A percentile compares a stretch with the other conserved stretches of the same genome.
Evolutionary conservation across 2,888 invertebrate genomes (phyloP).

Genomic region (Lamproptera curius): DNA sequence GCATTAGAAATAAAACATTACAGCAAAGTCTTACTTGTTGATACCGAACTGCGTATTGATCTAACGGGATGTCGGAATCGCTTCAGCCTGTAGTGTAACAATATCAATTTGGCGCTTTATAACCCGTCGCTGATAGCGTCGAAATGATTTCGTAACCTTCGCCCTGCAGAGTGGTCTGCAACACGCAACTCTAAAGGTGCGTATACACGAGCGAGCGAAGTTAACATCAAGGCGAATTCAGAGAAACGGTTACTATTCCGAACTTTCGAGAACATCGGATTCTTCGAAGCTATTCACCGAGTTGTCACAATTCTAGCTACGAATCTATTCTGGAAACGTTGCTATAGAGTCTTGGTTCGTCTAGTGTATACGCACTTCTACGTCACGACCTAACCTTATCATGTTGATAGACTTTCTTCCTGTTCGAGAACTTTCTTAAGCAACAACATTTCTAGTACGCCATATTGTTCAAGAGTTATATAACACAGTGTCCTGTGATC

Average conservation of each 20-base stretch:
- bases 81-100: conserved; percentile 33
- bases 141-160: conserved; percentile 38
- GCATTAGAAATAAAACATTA: too few species aligned
- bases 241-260: too few species aligned
- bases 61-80: conserved; percentile 25
- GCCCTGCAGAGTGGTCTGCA: conserved; percentile 31
- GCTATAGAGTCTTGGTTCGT: too few species aligned
- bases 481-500: conserved; percentile 5
- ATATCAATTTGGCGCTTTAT: conserved; percentile 38
- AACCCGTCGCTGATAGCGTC: conserved; percentile 33
- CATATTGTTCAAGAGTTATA: conserved; percentile 10
- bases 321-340: too few species aligned
- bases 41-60: conserved; percentile 14
- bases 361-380: too few species aligned
- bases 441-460: conserved; percentile 16
- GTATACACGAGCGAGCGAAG: too few species aligned
- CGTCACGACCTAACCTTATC: conserved; percentile 41
- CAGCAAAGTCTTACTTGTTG: too few species aligned
- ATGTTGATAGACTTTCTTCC: conserved; percentile 25
- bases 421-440: conserved; percentile 22
- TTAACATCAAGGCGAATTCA: too few species aligned
- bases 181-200: conserved; percentile 49
- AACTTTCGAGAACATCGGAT: too few species aligned
- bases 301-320: too few species aligned
- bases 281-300: too few species aligned